These are phyloP conservation scores for Autographa pulchrina DNA, from an alignment of 2,888 invertebrate genomes.

Conservation along the genomic window DNA sequence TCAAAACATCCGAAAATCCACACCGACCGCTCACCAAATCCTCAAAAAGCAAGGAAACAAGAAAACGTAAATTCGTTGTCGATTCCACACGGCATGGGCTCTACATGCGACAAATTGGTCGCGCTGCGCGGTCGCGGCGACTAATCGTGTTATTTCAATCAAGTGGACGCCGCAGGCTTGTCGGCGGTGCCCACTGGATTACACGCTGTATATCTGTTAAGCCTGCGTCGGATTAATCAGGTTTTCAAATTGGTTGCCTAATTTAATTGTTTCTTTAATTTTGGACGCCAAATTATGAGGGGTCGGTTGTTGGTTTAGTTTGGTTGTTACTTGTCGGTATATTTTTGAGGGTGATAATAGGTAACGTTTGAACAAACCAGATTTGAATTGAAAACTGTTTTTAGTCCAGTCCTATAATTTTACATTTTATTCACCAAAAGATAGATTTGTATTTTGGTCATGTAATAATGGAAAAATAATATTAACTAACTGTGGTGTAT, in stretches of 20 bases:
- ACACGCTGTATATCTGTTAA: constrained; percentile 25
- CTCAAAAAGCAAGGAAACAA: background rate
- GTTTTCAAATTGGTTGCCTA: constrained; percentile 29
- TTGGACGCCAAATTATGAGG: background rate
- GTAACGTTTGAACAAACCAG: background rate
- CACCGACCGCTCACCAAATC: background rate
- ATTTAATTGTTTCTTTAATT: constrained; percentile 9
- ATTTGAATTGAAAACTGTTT: background rate
- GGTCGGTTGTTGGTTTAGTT: background rate
- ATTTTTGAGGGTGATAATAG: background rate
- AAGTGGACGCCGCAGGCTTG: constrained; percentile 47
- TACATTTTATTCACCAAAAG: no score
- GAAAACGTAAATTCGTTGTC: background rate
- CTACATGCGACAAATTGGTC: constrained; percentile 57
- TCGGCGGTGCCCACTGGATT: constrained; percentile 44
- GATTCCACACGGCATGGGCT: constrained; percentile 28
- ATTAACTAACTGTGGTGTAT: no score
- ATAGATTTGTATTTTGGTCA: no score
- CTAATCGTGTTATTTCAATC: constrained; percentile 62
- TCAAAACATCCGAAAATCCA: background rate
- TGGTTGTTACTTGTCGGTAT: background rate
- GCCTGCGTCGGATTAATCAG: constrained; percentile 24
- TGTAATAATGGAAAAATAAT: no score
- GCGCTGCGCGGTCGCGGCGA: constrained; percentile 44
- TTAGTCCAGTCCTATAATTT: no score